Percentiles rank a stretch among this genome's conserved stretches.
These are phyloP conservation scores for Tolmerus cingulatus DNA, from an alignment of 2,888 invertebrate genomes.

Conservation along the genomic window DNA sequence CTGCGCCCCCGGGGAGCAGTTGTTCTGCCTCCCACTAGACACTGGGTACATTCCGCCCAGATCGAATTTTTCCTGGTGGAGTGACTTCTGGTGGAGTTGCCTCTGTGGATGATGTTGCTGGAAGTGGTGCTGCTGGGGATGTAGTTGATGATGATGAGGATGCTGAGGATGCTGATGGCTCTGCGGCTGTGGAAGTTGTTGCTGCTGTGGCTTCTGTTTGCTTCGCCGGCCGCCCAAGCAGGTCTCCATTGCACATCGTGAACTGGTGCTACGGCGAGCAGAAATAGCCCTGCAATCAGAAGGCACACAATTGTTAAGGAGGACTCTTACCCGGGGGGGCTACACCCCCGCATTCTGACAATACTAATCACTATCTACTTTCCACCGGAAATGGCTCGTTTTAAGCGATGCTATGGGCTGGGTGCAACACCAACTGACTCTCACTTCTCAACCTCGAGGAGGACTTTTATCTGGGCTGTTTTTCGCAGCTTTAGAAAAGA, in stretches of 20 bases:
- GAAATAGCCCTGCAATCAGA: slow-evolving; percentile 44
- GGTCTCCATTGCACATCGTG: slow-evolving; percentile 64
- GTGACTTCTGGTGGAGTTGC: slow-evolving; percentile 5
- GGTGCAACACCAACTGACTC: not conserved
- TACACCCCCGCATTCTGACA: not conserved
- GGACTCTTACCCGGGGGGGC: not conserved
- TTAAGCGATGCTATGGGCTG: not conserved
- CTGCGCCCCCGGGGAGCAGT: slow-evolving; percentile 40
- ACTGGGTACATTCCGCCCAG: slow-evolving; percentile 21
- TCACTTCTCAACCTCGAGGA: not conserved
- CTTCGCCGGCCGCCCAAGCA: slow-evolving; percentile 61
- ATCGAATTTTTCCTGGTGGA: slow-evolving; percentile 35
- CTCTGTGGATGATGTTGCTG: slow-evolving; percentile 49
- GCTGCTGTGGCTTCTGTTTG: slow-evolving; percentile 53
- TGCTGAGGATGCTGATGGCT: slow-evolving; percentile 52
- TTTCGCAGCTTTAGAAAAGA: not conserved
- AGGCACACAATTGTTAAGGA: slow-evolving; percentile 27
- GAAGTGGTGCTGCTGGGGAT: slow-evolving; percentile 49
- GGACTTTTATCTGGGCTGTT: not conserved
- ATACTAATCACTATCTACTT: slow-evolving; percentile 28
- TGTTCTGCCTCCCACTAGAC: slow-evolving; percentile 40
- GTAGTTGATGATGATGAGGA: slow-evolving; percentile 50
- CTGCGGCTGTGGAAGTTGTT: slow-evolving; percentile 50
- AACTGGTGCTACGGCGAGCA: slow-evolving; percentile 50
- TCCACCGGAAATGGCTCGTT: not conserved